Evolutionary conservation across 2,797 vertebrate species (phyloP), one percentile per base, ranked within the genome.

Genomic region (Sylvia borin): DNA sequence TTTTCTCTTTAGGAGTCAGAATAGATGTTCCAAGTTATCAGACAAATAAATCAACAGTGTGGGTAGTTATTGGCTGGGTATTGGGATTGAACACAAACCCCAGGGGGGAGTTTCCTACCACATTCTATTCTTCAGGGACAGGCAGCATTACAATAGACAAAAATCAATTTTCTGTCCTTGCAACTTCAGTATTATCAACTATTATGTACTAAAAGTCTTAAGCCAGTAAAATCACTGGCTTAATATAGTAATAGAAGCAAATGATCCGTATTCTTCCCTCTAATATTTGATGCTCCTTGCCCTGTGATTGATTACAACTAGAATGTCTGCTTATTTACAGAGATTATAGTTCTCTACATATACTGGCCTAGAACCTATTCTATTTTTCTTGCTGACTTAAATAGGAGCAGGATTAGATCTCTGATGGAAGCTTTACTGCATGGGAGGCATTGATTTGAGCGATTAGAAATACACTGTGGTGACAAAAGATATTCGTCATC

Each of bases 321-420:
- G 27, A 53, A 85, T 32, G 29, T 29, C 75, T 58, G 62, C 61
- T 95, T 94, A 89, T 89, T 89, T 80, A 89, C 48, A 82, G 71
- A 74, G 48, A 93, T 85, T 71, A 74, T 12, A 47, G 40, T n/a
- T 78, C 53, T 77, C 73, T 74, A 72, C 71, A 83, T 54, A 87
- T 5, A 43, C 1, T 76, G 65, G 26, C 51, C 38, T 72, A 9
- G 25, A 74, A 73, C 9, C 51, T 73, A 12, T 36, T 53, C 48
- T 71, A 0, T 74, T 96, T 87, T 87, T 68, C 74, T 88, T 7
- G 0, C 32, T 76, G 58, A 68, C n/a, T 91, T 88, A 54, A 91
- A 87, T 1, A 80, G 50, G 31, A 85, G 21, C 68, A 88, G 81
- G 70, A 91, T 92, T 81, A 94, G 36, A 81, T 77, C 65, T 91